Percentiles rank a stretch among this genome's conserved stretches.
Conservation (phyloP, 2,797 vertebrate species). For the Anolis apletophallus region DNA sequence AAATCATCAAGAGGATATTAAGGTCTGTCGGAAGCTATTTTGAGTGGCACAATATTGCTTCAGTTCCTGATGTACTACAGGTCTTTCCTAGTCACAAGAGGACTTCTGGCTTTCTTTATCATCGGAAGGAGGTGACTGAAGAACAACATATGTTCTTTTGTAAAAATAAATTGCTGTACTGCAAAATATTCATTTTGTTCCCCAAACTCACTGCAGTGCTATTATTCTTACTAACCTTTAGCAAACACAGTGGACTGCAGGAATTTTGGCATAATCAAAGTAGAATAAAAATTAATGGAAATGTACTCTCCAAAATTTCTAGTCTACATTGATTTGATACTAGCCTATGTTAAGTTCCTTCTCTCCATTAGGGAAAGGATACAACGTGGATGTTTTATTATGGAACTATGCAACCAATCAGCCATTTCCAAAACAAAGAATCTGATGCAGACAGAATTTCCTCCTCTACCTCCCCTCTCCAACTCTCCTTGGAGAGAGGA, state of each 20-base stretch:
- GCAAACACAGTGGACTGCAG: background rate
- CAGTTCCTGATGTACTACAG: background rate
- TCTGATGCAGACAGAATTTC: too few species aligned
- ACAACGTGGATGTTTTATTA: background rate
- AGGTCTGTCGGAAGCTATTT: slow-evolving; percentile 28
- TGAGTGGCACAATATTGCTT: slow-evolving; percentile 8
- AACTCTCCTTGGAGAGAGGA: too few species aligned
- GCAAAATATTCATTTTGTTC: background rate
- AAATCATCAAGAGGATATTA: slow-evolving; percentile 23
- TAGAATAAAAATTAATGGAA: background rate
- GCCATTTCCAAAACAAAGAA: too few species aligned
- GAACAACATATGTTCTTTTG: background rate
- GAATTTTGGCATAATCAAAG: background rate
- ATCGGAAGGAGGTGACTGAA: slow-evolving; percentile 5
- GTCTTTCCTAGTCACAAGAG: slow-evolving; percentile 12
- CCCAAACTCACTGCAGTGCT: background rate
- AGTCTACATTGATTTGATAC: background rate
- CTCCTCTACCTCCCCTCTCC: too few species aligned
- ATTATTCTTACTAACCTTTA: background rate
- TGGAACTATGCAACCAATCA: too few species aligned
- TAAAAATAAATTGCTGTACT: background rate
- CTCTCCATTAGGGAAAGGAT: background rate
- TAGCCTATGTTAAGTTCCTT: background rate
- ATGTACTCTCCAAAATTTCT: background rate
- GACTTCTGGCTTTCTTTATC: background rate